Percentiles rank a stretch among this genome's conserved stretches.
Conservation (phyloP, 2,113 vertebrate genomes). For the Pterocles orientalis region DNA sequence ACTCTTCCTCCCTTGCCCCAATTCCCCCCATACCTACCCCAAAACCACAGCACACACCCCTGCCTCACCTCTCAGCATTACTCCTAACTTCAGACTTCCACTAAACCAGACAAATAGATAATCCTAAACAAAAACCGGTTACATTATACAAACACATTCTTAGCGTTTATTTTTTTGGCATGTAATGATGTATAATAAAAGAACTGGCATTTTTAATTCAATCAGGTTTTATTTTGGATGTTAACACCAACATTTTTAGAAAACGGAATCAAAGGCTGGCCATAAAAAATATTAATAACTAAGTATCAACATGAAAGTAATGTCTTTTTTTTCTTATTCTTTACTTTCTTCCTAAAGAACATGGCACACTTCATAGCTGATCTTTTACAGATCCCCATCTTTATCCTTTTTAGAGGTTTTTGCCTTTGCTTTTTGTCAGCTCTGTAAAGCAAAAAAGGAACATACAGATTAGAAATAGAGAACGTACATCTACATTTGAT, state of each 20-base stretch:
- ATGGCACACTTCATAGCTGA: constrained; percentile 32
- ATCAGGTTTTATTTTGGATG: constrained; percentile 1
- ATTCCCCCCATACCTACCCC: rapidly evolving
- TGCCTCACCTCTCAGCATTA: background rate
- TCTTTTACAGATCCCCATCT: constrained; percentile 18
- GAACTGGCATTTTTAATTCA: background rate
- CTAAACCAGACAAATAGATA: background rate
- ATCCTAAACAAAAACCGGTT: too few relatives aligned
- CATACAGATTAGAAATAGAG: constrained; percentile 37
- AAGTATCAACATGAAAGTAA: constrained; percentile 41
- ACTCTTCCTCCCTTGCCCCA: background rate
- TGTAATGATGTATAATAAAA: background rate
- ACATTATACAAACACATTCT: background rate
- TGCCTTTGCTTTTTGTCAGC: constrained; percentile 60
- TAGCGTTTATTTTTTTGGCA: background rate
- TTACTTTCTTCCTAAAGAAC: constrained; percentile 54
- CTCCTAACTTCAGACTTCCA: background rate
- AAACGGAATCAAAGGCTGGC: constrained; percentile 37
- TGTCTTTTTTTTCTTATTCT: constrained; percentile 45
- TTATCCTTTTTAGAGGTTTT: constrained; percentile 52
- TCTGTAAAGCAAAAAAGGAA: constrained; percentile 69
- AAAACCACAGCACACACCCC: background rate
- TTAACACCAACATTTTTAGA: background rate
- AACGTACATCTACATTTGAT: background rate
- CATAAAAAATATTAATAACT: constrained; percentile 24